Evolutionary conservation across 2,113 vertebrate species (phyloP).

Genomic region (Oncorhynchus masou): DNA sequence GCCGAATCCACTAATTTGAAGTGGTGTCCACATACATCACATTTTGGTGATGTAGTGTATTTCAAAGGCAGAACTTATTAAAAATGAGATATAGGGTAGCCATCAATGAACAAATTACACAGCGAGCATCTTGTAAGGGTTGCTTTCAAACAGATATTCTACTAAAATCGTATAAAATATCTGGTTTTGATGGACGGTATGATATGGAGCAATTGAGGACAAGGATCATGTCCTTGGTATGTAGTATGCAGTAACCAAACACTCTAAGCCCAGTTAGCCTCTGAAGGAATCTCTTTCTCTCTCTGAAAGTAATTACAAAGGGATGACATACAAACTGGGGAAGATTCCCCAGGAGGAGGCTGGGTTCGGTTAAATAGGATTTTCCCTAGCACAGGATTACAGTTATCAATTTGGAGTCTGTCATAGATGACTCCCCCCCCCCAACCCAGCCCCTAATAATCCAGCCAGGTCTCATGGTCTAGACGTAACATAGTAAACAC

Average conservation of each 20-base stretch:
- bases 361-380: slow-evolving; percentile 37
- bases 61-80: too few relatives aligned
- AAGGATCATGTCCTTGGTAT: not conserved
- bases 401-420: slow-evolving; percentile 48
- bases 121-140: not conserved
- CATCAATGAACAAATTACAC: too few relatives aligned
- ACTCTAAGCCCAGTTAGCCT: not conserved
- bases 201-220: not conserved
- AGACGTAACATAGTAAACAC: too few relatives aligned
- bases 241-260: not conserved
- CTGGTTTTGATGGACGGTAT: not conserved
- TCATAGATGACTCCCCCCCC: slow-evolving; percentile 49
- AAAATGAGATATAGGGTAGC: too few relatives aligned
- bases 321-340: slow-evolving; percentile 30
- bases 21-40: too few relatives aligned
- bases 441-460: slow-evolving; percentile 14
- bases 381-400: slow-evolving; percentile 50
- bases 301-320: slow-evolving; percentile 34
- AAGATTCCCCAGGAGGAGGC: slow-evolving; percentile 16
- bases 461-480: too few relatives aligned
- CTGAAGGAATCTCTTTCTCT: not conserved
- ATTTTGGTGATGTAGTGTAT: too few relatives aligned
- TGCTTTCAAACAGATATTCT: not conserved
- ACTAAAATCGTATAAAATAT: too few relatives aligned
- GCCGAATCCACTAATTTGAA: too few relatives aligned